Base-by-base conservation (phyloP, 2,113 vertebrate genomes). In the Bubo blakistoni region DNA sequence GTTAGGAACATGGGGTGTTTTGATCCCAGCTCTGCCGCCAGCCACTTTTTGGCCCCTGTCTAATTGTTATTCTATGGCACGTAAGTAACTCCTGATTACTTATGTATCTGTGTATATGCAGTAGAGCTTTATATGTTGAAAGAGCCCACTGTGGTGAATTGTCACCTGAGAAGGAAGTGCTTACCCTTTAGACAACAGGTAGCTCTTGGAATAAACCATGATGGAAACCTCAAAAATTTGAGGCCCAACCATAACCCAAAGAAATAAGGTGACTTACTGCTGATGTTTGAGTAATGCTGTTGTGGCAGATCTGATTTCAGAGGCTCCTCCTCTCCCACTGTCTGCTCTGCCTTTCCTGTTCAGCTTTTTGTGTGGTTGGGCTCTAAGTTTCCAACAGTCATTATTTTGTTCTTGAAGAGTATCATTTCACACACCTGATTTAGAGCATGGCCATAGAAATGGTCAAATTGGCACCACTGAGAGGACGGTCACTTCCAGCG, bases 401-500 rank as follows among this genome's bases (percentile, higher is more conserved):
- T 5, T 65, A 3, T n/a, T 59, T 67, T 62, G 5, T 67, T 90
- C 62, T 65, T 25, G 27, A 61, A 69, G 58, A 38, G 6, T 13
- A 1, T 69, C 18, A 16, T 40, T 77, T 73, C 46, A 8, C 19
- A 22, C 11, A 20, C 2, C 36, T 36, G 54, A 11, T 25, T 32
- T 36, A 38, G 46, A 52, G 26, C n/a, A 1, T 10, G 71, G 54
- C 70, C 21, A 3, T 21, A 46, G 88, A 42, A 63, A 22, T 2
- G 36, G 62, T 5, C 27, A 29, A 6, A 4, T 29, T 73, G 54
- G 58, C 51, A 57, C 36, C 17, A 21, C 13, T 5, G 44, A 8
- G 34, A 52, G 24, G 36, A 16, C 1, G 12, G 11, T 29, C 38
- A 1, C 17, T 27, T 44, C 16, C 72, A 46, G 59, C 0, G 0